phyloP scores from a whole-genome alignment of 1,140 invertebrate species.

The Stegodyphus dumicola region DNA sequence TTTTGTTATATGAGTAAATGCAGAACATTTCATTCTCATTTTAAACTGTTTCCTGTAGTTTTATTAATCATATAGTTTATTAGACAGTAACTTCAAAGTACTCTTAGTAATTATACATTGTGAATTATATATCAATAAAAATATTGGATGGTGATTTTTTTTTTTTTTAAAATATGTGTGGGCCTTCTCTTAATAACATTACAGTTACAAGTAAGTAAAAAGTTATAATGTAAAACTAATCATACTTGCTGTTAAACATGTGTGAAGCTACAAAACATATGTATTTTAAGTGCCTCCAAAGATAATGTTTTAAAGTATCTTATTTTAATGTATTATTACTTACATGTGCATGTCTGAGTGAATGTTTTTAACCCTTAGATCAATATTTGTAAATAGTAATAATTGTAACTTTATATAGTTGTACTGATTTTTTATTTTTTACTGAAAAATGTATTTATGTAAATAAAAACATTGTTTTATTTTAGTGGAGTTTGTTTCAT shows the following conservation, averaged over 20 bases:
- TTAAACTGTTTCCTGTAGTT: too few relatives aligned
- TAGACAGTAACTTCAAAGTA: too few relatives aligned
- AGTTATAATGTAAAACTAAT: too few relatives aligned
- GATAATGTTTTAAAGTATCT: neutral
- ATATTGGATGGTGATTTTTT: too few relatives aligned
- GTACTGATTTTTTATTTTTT: neutral
- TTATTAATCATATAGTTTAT: too few relatives aligned
- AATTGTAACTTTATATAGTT: constrained; percentile 19
- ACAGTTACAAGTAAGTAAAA: too few relatives aligned
- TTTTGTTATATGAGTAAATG: too few relatives aligned
- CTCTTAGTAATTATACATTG: too few relatives aligned
- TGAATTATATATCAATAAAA: too few relatives aligned
- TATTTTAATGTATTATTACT: constrained; percentile 12
- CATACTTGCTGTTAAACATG: neutral
- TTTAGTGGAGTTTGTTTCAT: constrained; percentile 30
- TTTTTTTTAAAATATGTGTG: too few relatives aligned
- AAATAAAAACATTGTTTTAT: constrained; percentile 38
- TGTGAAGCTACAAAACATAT: neutral
- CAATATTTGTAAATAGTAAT: constrained; percentile 24
- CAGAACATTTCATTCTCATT: too few relatives aligned
- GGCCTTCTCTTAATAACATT: too few relatives aligned
- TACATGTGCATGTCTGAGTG: constrained; percentile 17
- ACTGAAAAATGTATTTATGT: neutral
- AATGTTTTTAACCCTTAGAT: constrained; percentile 22
- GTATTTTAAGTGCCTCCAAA: constrained; percentile 8